Base-by-base conservation (phyloP, 37 sponge, comb jelly and placozoan genomes). In the Ianthella basta region DNA sequence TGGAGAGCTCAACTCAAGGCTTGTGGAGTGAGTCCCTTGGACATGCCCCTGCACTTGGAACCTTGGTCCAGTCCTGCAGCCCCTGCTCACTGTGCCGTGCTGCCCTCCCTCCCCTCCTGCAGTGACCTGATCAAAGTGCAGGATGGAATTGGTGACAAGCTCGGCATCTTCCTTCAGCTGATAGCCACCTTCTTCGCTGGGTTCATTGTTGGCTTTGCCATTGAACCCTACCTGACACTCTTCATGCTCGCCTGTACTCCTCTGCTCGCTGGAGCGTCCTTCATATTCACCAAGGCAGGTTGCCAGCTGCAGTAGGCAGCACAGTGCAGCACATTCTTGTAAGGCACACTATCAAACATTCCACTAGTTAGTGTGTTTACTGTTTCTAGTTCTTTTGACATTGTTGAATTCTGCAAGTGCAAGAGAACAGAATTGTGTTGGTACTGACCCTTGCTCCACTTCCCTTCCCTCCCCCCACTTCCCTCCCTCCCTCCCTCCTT, bases 1-100 rank as follows among this genome's bases (percentile, higher is more conserved):
- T 27, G 94, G 94, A 80, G 94, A 93, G 60, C 85, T 93, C 6
- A 54, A 86, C 35, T 88, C 83, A 41, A 84, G 94, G 65, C 85
- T 93, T 12, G 65, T 70, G 12, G 91, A 89, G 94, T 93, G 56
- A 84, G 88, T 82, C 4, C 23, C 55, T 15, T 6, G 21, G 21
- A 61, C 29, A 57, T 61, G 50, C 50, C 50, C 50, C 50, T n/a
- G n/a, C n/a, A 44, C 50, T 8, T 10, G 50, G 6, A 8, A 3
- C 50, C 50, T 44, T 44, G 50, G 50, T 44, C 50, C 8, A 44
- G 50, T 44, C 50, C 50, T 44, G 50, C 8, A 44, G 6, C 8
- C 6, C 50, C 50, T 44, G 50, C 50, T 44, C 3, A 44, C 50
- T 8, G 6, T 44, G 6, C n/a, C 50, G 6, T 44, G 6, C 50